Conservation (phyloP, 2,888 invertebrate species). For the Drosophila fungiperda region DNA sequence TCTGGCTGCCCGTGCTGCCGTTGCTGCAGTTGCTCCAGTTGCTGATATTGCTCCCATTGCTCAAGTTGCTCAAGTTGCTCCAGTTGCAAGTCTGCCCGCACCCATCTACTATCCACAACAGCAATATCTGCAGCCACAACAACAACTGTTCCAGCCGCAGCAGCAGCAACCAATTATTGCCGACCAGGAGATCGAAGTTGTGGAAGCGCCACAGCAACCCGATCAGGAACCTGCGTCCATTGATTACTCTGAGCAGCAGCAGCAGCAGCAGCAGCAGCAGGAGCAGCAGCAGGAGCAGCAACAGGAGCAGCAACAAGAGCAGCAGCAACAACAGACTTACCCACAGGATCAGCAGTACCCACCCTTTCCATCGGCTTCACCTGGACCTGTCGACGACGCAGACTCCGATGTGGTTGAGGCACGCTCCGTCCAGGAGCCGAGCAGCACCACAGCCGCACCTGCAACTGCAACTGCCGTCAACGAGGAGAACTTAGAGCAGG, state of each 20-base stretch:
- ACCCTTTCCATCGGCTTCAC: conserved; percentile 62
- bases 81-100: conserved; percentile 33
- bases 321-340: conserved; percentile 53
- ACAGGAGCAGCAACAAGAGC: conserved; percentile 45
- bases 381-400: conserved; percentile 36
- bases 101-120: conserved; percentile 51
- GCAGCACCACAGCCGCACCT: conserved; percentile 61
- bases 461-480: conserved; percentile 63
- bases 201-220: conserved; percentile 71
- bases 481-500: conserved; percentile 55
- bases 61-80: conserved; percentile 49
- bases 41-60: conserved; percentile 21
- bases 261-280: conserved; percentile 46
- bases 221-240: conserved; percentile 70
- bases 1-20: conserved; percentile 57
- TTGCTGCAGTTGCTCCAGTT: conserved; percentile 48
- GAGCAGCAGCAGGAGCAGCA: conserved; percentile 51
- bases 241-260: conserved; percentile 69
- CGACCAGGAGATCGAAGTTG: conserved; percentile 73
- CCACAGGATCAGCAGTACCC: conserved; percentile 74
- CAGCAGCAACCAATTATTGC: conserved; percentile 13
- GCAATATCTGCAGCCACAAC: conserved; percentile 21
- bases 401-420: conserved; percentile 81
- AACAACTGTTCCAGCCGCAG: conserved; percentile 41
- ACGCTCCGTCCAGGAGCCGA: conserved; percentile 61